Base-by-base conservation (phyloP, 1,140 invertebrate species). In the Nephotettix cincticeps region DNA sequence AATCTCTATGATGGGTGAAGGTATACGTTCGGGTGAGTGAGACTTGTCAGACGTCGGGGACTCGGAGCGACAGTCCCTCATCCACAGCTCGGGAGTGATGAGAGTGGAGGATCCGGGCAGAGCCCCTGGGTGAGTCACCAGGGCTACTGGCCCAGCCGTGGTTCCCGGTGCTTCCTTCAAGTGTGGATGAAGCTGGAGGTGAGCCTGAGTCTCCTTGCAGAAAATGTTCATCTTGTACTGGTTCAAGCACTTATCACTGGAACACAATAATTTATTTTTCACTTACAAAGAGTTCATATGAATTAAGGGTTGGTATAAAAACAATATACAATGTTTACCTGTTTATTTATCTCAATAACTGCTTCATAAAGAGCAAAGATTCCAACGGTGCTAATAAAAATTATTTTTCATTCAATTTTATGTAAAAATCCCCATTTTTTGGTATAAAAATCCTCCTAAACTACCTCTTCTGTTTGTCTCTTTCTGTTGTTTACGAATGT, bases 211-310 rank as follows among this genome's bases (percentile, higher is more conserved):
- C 81, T 96, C 94, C 28, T 91, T 89, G 82, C 94, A 96, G 80
- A 96, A 97, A 73, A 96, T 95, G 78, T 95, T 93, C 93, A 97
- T 96, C 84, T 97, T 96, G 83, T 96, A 97, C 80, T 96, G 94
- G 79, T 96, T 96, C 54, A 96, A 84, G 78, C 94, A 97, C 84
- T 96, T 96, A 80, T 95, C 92, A 69, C 93, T 93, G 80, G n/a
- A 61, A 61, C 27, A 29, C 4, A n/a, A n/a, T n/a, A n/a, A n/a
- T n/a, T n/a, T n/a, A n/a, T n/a, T n/a, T n/a, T n/a, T n/a, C n/a
- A n/a, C n/a, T n/a, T n/a, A n/a, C n/a, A n/a, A n/a, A n/a, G n/a
- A n/a, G n/a, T n/a, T n/a, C n/a, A n/a, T n/a, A n/a, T n/a, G n/a
- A n/a, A n/a, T n/a, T n/a, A n/a, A n/a, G n/a, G n/a, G n/a, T n/a